Evolutionary conservation across 2,113 vertebrate genomes (phyloP).

Genomic region (Collichthys lucidus): DNA sequence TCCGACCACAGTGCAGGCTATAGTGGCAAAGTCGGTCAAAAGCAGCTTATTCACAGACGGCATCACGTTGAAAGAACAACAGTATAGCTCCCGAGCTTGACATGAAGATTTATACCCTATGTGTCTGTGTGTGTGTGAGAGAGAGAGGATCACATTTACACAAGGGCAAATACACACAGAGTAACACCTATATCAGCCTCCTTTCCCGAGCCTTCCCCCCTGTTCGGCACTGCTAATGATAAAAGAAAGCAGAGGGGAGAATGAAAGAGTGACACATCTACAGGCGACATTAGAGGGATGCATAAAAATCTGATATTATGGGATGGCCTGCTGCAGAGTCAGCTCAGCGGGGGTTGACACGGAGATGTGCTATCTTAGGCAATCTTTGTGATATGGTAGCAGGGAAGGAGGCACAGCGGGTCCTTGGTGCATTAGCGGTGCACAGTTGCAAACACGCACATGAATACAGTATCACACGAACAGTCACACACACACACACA

Average conservation of each 20-base stretch:
- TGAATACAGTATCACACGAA: not conserved
- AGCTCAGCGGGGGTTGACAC: constrained; percentile 67
- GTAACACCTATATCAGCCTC: constrained; percentile 7
- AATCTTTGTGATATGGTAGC: constrained; percentile 54
- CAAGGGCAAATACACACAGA: constrained; percentile 24
- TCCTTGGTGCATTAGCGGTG: constrained; percentile 48
- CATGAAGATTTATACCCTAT: constrained; percentile 10
- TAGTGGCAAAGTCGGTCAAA: not conserved
- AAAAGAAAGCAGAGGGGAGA: constrained; percentile 64
- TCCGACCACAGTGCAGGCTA: not conserved
- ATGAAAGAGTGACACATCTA: constrained; percentile 72
- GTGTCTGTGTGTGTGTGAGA: not conserved
- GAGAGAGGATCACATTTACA: constrained; percentile 2
- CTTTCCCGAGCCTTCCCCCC: constrained; percentile 5
- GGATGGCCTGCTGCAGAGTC: constrained; percentile 68
- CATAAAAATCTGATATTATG: constrained; percentile 77
- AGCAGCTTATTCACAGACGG: not conserved
- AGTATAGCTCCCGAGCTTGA: not conserved
- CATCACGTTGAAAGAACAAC: constrained; percentile 10
- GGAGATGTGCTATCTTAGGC: constrained; percentile 67
- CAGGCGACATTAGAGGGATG: constrained; percentile 64
- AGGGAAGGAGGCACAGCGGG: constrained; percentile 40
- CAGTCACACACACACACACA: not conserved
- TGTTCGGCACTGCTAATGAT: constrained; percentile 47
- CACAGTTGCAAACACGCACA: constrained; percentile 1